Evolutionary conservation across 1,140 invertebrate species (phyloP).

Genomic region (Drosophila arizonae): DNA sequence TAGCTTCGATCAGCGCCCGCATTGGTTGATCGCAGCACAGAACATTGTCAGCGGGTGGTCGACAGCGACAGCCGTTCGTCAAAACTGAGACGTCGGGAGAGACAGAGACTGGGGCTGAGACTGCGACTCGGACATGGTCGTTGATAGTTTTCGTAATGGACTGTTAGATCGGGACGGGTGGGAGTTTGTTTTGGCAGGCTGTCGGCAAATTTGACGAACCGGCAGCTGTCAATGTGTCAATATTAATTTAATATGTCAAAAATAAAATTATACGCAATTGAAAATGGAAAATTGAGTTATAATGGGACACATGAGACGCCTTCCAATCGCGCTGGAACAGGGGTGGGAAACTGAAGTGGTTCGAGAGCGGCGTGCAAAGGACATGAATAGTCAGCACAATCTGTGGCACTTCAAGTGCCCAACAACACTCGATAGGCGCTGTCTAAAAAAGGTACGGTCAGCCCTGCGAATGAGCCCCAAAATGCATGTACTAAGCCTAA

Average conservation of each 20-base stretch:
- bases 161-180: conserved; percentile 16
- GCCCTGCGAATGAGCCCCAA: neutral
- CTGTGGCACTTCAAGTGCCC: conserved; percentile 6
- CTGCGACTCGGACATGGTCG: conserved; percentile 25
- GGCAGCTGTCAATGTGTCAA: conserved; percentile 80
- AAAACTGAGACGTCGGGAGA: conserved; percentile 3
- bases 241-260: conserved; percentile 80
- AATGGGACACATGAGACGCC: conserved; percentile 56
- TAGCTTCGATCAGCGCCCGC: conserved; percentile 44
- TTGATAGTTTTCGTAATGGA: conserved; percentile 47
- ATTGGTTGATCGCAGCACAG: conserved; percentile 34
- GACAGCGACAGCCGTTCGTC: conserved; percentile 31
- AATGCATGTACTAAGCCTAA: conserved; percentile 10
- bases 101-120: conserved; percentile 1
- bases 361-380: conserved; percentile 8
- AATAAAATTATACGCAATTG: conserved; percentile 70
- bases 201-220: conserved; percentile 32
- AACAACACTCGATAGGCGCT: conserved; percentile 12
- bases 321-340: conserved; percentile 3
- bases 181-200: conserved; percentile 60
- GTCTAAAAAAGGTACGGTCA: neutral
- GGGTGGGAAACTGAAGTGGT: conserved; percentile 48
- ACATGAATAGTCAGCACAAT: conserved; percentile 18
- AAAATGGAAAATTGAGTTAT: conserved; percentile 64
- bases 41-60: conserved; percentile 49